Percentiles rank a stretch among this genome's conserved stretches.
phyloP scores from a whole-genome alignment of 1,140 invertebrate genomes.

The Chelonus insularis region DNA sequence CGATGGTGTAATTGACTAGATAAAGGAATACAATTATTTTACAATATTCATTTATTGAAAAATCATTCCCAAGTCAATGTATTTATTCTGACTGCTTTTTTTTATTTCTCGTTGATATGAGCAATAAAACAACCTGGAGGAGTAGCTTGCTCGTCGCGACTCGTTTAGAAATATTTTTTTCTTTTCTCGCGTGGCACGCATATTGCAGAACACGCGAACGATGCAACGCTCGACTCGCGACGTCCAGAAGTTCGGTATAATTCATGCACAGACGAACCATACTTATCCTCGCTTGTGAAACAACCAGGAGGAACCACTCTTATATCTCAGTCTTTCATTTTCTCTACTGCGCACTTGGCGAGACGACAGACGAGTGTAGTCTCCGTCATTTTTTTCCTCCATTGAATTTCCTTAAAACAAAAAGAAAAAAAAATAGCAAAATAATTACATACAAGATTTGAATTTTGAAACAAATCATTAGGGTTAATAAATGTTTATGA shows the following conservation, averaged over 20 bases:
- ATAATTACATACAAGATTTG: no score
- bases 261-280: conserved; percentile 20
- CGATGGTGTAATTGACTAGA: no score
- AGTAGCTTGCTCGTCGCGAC: no score
- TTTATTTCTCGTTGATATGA: no score
- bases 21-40: no score
- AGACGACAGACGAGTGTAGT: background rate
- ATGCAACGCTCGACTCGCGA: conserved; percentile 7
- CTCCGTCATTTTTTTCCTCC: background rate
- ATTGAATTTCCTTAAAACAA: background rate
- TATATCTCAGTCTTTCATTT: conserved; percentile 7
- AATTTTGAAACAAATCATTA: no score
- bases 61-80: no score
- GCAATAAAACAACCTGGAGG: no score
- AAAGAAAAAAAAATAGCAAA: no score
- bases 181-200: conserved; percentile 15
- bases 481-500: no score
- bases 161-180: background rate
- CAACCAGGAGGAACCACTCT: conserved; percentile 1
- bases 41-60: no score
- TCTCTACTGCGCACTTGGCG: conserved; percentile 3
- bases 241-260: conserved; percentile 27
- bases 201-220: conserved; percentile 5
- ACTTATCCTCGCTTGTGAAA: background rate
- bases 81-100: no score